Percentiles rank a stretch among this genome's conserved stretches.
Conservation (phyloP, 2,797 vertebrate species). For the Phalanger gymnotis region DNA sequence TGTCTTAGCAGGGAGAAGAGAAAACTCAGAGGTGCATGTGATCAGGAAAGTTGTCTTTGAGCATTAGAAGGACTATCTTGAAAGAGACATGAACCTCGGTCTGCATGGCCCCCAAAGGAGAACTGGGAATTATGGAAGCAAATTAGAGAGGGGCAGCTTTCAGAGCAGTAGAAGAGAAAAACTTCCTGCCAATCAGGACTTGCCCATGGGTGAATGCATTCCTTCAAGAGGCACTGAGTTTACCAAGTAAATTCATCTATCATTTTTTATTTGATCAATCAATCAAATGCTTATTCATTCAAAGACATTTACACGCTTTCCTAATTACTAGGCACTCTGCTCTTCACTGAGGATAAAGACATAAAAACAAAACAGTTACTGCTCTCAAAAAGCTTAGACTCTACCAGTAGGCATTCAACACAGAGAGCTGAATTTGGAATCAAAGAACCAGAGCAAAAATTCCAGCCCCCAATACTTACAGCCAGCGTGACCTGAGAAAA, state of each 20-base stretch:
- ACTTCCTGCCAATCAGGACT: not conserved
- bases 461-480: not conserved
- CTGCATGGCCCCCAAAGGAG: not conserved
- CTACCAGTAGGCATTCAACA: not conserved
- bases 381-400: not conserved
- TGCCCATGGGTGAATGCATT: not conserved
- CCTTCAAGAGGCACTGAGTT: not conserved
- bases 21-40: not conserved
- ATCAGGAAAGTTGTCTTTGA: not conserved
- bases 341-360: not conserved
- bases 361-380: not conserved
- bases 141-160: not conserved
- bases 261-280: not conserved
- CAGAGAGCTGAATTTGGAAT: not conserved
- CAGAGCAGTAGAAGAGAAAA: not conserved
- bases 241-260: not conserved
- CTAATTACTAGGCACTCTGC: not conserved
- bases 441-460: not conserved
- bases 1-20: not conserved
- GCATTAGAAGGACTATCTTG: not conserved
- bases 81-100: not conserved
- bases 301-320: not conserved
- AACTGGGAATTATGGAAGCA: not conserved
- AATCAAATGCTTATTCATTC: not conserved
- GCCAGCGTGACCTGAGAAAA: not conserved